These are phyloP conservation scores for Echinarachnius parma DNA, from an alignment of 53 echinoderm and acorn worm species.

Conservation along the genomic window DNA sequence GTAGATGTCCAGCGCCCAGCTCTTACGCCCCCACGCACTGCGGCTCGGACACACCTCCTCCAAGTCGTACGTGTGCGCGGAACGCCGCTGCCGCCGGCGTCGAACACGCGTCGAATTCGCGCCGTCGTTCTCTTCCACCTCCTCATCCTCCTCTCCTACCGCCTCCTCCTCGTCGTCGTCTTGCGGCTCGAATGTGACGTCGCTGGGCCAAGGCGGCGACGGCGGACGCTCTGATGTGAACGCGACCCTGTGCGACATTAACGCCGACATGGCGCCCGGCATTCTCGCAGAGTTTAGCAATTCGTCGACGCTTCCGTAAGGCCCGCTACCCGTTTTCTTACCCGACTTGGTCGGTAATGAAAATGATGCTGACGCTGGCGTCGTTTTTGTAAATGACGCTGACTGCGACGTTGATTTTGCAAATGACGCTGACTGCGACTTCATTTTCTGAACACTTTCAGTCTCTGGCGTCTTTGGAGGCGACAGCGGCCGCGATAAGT, in stretches of 20 bases:
- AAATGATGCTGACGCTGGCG: not conserved
- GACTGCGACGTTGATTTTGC: not conserved
- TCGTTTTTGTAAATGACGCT: not conserved
- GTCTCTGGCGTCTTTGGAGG: not conserved
- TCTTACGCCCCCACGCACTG: slow-evolving; percentile 61
- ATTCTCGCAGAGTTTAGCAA: slow-evolving; percentile 11
- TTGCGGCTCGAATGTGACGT: slow-evolving; percentile 25
- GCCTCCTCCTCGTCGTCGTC: slow-evolving; percentile 17
- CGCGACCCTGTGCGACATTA: slow-evolving; percentile 70
- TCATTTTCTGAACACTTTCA: not conserved
- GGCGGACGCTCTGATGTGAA: slow-evolving; percentile 72
- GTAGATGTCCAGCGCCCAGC: slow-evolving; percentile 77
- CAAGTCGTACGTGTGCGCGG: slow-evolving; percentile 42
- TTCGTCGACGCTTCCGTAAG: not conserved
- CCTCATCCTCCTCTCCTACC: slow-evolving; percentile 38
- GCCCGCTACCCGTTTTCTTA: slow-evolving; percentile 34
- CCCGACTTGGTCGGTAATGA: not conserved
- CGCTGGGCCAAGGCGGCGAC: slow-evolving; percentile 66
- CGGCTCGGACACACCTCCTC: slow-evolving; percentile 66
- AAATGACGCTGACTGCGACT: not conserved
- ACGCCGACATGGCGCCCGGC: slow-evolving; percentile 50
- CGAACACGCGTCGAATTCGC: too few relatives aligned
- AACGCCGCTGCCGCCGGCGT: slow-evolving; percentile 51
- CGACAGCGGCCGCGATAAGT: not conserved
- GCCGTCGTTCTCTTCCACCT: slow-evolving; percentile 39